These are phyloP conservation scores for Erethizon dorsatum DNA, from an alignment of 2,797 vertebrate genomes.

Conservation along the genomic window DNA sequence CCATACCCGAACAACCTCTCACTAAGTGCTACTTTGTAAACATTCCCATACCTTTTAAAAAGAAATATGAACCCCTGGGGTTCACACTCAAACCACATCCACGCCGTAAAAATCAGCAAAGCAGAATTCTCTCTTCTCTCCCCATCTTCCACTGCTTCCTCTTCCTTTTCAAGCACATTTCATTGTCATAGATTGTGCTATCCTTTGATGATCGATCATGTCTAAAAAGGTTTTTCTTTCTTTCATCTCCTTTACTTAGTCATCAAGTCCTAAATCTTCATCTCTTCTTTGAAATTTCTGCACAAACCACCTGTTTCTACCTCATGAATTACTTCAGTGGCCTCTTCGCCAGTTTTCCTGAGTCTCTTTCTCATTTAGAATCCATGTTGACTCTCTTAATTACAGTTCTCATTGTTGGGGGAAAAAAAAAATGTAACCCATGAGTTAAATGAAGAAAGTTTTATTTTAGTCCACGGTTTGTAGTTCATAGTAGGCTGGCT, in stretches of 20 bases:
- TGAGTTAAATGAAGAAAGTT: no score
- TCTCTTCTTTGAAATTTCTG: not conserved
- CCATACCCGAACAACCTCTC: not conserved
- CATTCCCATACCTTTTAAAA: not conserved
- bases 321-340: not conserved
- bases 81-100: not conserved
- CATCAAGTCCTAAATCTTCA: not conserved
- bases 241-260: not conserved
- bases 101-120: not conserved
- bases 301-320: not conserved
- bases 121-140: not conserved
- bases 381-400: not conserved
- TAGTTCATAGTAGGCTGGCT: not conserved
- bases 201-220: not conserved
- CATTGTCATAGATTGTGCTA: no score
- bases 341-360: not conserved
- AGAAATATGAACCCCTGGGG: not conserved
- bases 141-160: accelerated
- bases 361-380: not conserved
- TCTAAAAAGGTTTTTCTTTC: not conserved
- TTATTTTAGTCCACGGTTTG: not conserved
- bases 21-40: not conserved
- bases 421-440: no score
- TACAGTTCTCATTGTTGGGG: not conserved
- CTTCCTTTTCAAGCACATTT: not conserved